Conservation (phyloP, 2,888 invertebrate species). For the Tolmerus cingulatus region DNA sequence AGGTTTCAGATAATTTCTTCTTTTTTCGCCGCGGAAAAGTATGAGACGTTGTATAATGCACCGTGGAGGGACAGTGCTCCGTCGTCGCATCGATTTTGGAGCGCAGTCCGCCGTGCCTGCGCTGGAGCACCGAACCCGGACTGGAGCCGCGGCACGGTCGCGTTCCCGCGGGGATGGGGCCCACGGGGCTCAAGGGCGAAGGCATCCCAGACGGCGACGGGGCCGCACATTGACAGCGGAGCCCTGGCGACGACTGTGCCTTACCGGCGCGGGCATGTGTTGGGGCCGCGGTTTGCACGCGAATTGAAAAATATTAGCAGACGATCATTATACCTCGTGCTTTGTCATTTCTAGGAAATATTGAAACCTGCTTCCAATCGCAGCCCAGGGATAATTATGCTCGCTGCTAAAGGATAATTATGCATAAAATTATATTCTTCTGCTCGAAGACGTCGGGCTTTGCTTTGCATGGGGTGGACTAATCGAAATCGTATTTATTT, state of each 20-base stretch:
- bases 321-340: constrained; percentile 10
- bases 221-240: neutral
- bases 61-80: neutral
- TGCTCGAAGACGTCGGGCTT: neutral
- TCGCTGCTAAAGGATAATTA: constrained; percentile 25
- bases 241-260: neutral
- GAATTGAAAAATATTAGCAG: constrained; percentile 29
- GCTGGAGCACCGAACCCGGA: neutral
- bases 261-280: constrained; percentile 3
- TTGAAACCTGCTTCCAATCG: constrained; percentile 11
- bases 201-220: neutral
- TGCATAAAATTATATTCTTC: constrained; percentile 30
- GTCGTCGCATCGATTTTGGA: neutral
- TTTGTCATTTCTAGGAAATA: constrained; percentile 41
- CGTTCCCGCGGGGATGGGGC: neutral
- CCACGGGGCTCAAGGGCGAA: constrained; percentile 2
- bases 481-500: neutral
- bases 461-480: neutral
- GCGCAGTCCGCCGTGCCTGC: neutral
- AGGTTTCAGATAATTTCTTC: constrained; percentile 30
- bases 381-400: neutral
- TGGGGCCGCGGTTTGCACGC: neutral
- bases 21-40: neutral
- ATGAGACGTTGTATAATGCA: constrained; percentile 12
- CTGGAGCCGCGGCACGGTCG: neutral